phyloP scores from a whole-genome alignment of 2,888 invertebrate species.

The Coenonympha glycerion region DNA sequence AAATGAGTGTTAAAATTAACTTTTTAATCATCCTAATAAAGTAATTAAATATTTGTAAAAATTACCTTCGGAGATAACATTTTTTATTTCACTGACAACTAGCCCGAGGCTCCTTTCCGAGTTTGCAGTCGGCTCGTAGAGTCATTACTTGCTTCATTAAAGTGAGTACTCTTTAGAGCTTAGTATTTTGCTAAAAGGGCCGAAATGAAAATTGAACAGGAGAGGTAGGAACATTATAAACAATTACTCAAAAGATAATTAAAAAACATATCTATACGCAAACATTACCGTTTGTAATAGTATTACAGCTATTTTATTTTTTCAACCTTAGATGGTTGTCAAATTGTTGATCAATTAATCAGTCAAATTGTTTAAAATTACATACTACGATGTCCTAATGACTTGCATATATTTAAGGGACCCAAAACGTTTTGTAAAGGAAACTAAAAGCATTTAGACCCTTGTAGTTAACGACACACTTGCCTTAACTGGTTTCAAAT shows the following conservation, averaged over 20 bases:
- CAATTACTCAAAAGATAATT: not conserved
- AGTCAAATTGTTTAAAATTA: conserved; percentile 10
- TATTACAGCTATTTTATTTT: too few relatives aligned
- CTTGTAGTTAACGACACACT: conserved; percentile 40
- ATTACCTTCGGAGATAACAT: not conserved
- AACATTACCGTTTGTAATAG: too few relatives aligned
- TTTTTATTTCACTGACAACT: conserved; percentile 3
- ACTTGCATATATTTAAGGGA: conserved; percentile 22
- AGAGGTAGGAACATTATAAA: not conserved
- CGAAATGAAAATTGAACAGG: not conserved
- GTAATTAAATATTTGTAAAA: not conserved
- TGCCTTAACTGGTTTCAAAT: conserved; percentile 41
- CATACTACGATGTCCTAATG: conserved; percentile 19
- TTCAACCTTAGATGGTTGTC: too few relatives aligned
- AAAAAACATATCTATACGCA: too few relatives aligned
- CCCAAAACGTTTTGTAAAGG: conserved; percentile 40
- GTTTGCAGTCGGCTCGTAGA: conserved; percentile 53
- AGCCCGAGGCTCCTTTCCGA: conserved; percentile 35
- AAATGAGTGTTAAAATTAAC: not conserved
- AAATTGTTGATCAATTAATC: conserved; percentile 1
- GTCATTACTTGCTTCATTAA: conserved; percentile 69
- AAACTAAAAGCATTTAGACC: conserved; percentile 37
- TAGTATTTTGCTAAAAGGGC: conserved; percentile 11
- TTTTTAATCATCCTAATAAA: not conserved
- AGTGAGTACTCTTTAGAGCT: conserved; percentile 43